phyloP scores from a whole-genome alignment of 2,888 invertebrate species.

The Arrhopalites spinosus region DNA sequence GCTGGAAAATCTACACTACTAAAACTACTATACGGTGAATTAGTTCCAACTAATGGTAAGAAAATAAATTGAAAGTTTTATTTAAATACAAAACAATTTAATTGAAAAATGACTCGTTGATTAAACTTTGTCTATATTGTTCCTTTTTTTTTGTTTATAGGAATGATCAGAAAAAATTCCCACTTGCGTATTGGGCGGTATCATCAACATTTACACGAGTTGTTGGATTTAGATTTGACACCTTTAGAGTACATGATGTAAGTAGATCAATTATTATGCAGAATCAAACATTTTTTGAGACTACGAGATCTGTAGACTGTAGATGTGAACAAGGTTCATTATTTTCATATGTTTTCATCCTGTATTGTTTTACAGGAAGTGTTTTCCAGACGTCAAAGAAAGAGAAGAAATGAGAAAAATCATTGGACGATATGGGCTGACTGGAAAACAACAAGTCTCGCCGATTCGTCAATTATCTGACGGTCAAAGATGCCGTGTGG shows the following conservation, averaged over 20 bases:
- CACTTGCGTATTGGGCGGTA: constrained; percentile 71
- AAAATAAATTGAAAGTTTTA: too few relatives aligned
- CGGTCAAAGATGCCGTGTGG: constrained; percentile 97
- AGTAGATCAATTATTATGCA: too few relatives aligned
- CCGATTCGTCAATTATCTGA: constrained; percentile 94
- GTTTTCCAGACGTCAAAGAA: constrained; percentile 96
- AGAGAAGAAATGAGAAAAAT: constrained; percentile 99
- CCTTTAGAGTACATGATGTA: constrained; percentile 98
- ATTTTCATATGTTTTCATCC: too few relatives aligned
- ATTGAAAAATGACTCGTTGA: too few relatives aligned
- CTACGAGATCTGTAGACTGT: too few relatives aligned
- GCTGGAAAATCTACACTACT: constrained; percentile 76
- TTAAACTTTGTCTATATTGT: too few relatives aligned
- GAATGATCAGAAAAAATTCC: constrained; percentile 98
- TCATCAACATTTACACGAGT: constrained; percentile 97
- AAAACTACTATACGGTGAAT: constrained; percentile 91
- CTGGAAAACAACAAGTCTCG: constrained; percentile 92
- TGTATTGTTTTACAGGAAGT: constrained; percentile 60
- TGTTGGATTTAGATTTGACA: constrained; percentile 90
- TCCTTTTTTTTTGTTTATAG: too few relatives aligned
- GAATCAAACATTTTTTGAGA: too few relatives aligned
- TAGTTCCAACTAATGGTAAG: constrained; percentile 91
- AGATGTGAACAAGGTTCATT: too few relatives aligned
- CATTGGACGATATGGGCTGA: constrained; percentile 95
- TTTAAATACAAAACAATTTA: too few relatives aligned